Conservation (phyloP, 2,888 invertebrate genomes). For the Ceratothoa steindachneri region DNA sequence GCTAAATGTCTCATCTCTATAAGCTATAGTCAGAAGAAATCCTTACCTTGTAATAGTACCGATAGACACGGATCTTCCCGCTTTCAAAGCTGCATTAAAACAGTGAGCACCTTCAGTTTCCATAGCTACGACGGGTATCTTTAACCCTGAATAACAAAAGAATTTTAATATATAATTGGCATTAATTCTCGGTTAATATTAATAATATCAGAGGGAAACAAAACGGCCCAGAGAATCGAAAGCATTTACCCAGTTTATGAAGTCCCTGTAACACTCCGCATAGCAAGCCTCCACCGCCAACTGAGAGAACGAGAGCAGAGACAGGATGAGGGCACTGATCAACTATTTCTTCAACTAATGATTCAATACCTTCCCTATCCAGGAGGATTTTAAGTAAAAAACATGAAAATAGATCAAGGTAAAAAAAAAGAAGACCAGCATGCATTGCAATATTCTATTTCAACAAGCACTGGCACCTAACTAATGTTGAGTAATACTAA, state of each 20-base stretch:
- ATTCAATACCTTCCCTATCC: slow-evolving; percentile 55
- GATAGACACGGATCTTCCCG: slow-evolving; percentile 53
- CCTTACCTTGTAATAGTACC: slow-evolving; percentile 51
- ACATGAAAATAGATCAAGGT: background rate
- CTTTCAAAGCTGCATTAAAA: slow-evolving; percentile 54
- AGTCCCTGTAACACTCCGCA: slow-evolving; percentile 47
- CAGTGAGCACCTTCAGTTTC: slow-evolving; percentile 57
- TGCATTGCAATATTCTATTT: background rate
- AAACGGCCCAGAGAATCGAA: too few species aligned
- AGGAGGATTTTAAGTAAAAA: background rate
- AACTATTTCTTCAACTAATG: slow-evolving; percentile 54
- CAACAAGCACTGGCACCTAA: background rate
- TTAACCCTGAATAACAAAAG: slow-evolving; percentile 34
- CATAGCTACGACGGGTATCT: slow-evolving; percentile 56
- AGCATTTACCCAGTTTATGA: slow-evolving; percentile 27
- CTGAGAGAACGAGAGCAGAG: slow-evolving; percentile 54
- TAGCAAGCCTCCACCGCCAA: slow-evolving; percentile 57
- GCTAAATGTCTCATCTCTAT: too few species aligned
- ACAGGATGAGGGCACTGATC: slow-evolving; percentile 53
- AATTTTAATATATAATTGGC: too few species aligned
- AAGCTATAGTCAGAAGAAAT: background rate
- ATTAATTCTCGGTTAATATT: too few species aligned
- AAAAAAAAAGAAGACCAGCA: background rate
- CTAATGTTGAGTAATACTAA: too few species aligned
- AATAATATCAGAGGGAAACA: too few species aligned